Evolutionary conservation across 2,888 invertebrate species (phyloP), one percentile per base, ranked within the genome.

Genomic region (Microplitis manilae): DNA sequence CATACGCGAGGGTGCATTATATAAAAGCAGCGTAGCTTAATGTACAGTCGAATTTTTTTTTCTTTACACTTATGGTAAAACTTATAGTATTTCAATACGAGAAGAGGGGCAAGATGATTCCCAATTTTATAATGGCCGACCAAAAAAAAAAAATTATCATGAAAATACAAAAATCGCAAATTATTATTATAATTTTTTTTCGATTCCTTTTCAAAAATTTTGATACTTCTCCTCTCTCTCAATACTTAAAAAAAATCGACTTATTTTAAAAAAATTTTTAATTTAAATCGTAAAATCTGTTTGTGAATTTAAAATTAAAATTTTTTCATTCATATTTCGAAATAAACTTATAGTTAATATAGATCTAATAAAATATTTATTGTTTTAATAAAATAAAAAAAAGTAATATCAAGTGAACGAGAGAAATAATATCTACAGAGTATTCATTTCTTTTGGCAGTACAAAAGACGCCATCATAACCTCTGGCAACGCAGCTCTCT

Each of bases 1-100:
- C 62, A 62, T 62, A 20, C 62, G 8, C 6, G 62, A 62, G 20
- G 62, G 62, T 62, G 62, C 65, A 5, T n/a, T 59, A 70, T 38
- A 70, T 30, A 20, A 62, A 62, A 62, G 62, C 17, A 20, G 4
- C 15, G 17, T 62, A 15, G 7, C 13, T 50, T 50, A 50, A 50
- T 50, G 50, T 50, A 50, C 50, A 13, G 50, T 50, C 8, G 8
- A 30, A 13, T 13, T 13, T 50, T 50, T 50, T 50, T 50, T 50
- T 17, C 50, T 50, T 50, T 50, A 50, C 50, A 50, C 50, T 50
- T 50, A 50, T 13, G 50, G 13, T 50, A 50, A 50, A 50, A 50
- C 50, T 50, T 50, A 50, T 50, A 50, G 50, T 50, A 50, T 50
- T 50, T 30, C 2, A 30, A 30, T 30, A 30, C 30, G 30, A 50